Evolutionary conservation across 2,888 invertebrate genomes (phyloP), one percentile per base, ranked within the genome.

Genomic region (Lithophane leautieri): DNA sequence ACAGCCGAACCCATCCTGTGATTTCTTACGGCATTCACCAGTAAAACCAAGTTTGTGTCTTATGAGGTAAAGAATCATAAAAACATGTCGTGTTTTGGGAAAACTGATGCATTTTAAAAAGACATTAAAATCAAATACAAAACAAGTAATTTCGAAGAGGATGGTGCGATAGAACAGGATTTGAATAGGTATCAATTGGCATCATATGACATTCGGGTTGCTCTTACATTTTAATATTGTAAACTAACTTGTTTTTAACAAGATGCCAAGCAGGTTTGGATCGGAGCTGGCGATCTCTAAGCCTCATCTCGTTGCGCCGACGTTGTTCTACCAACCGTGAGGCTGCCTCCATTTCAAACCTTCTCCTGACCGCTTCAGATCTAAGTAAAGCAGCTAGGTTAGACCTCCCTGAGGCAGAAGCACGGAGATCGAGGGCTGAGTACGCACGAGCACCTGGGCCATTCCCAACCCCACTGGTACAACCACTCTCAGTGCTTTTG

Each of bases 241-340:
- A 78, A 78, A 90, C 94, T 90, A 83, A 97, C 97, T 96, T 97
- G 90, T 97, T 97, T 86, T 96, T 97, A 34, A 98, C 94, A 52
- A 97, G 95, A 91, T 97, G 97, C 98, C 98, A 98, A n/a, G 97
- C 97, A 1, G 98, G 98, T 88, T 97, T 97, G 42, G 95, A 93
- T 28, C 98, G 95, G 66, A 97, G 94, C 62, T 97, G 89, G 61
- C 97, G 97, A 87, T 97, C 97, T 47, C 97, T 94, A 88, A 97
- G 95, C 76, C 97, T 96, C 68, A 97, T 93, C 88, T 97, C 97
- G 73, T 97, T 96, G 84, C 97, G 95, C 22, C 97, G 92, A 42
- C 97, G 97, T 68, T 97, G 97, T 81, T 98, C 97, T 28, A 97
- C 97, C 71, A 97, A 89, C 83, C 95, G 95, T 66, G 95, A 95